These are phyloP conservation scores for Siniperca obscura DNA, from an alignment of 2,797 vertebrate species.

Conservation along the genomic window DNA sequence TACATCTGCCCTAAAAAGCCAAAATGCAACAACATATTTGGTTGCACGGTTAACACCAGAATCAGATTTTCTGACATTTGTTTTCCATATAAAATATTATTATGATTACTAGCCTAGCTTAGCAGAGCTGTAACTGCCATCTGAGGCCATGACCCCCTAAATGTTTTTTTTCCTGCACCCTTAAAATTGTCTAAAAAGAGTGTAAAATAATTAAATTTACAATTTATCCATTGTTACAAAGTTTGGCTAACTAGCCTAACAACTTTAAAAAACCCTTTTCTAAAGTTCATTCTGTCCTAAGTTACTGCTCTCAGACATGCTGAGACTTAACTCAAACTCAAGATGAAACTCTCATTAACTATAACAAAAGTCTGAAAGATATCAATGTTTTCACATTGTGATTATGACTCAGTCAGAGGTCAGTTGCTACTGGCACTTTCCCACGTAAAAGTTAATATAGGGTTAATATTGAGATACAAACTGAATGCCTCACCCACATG, in stretches of 20 bases:
- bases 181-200: neutral
- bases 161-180: neutral
- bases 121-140: neutral
- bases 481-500: conserved; percentile 58
- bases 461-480: conserved; percentile 41
- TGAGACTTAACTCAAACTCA: conserved; percentile 5
- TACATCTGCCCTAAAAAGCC: neutral
- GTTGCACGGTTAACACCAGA: neutral
- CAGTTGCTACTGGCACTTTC: neutral
- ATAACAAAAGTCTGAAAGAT: neutral
- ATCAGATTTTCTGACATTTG: neutral
- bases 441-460: conserved; percentile 20
- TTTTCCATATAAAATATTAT: neutral
- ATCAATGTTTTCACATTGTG: neutral
- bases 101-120: neutral
- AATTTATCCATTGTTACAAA: neutral
- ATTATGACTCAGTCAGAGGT: neutral
- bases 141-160: neutral
- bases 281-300: neutral
- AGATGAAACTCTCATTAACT: neutral
- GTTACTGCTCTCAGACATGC: neutral
- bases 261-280: neutral
- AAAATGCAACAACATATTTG: neutral
- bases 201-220: neutral
- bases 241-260: neutral